Conservation (phyloP, 2,113 vertebrate genomes). For the Penelope pileata region DNA sequence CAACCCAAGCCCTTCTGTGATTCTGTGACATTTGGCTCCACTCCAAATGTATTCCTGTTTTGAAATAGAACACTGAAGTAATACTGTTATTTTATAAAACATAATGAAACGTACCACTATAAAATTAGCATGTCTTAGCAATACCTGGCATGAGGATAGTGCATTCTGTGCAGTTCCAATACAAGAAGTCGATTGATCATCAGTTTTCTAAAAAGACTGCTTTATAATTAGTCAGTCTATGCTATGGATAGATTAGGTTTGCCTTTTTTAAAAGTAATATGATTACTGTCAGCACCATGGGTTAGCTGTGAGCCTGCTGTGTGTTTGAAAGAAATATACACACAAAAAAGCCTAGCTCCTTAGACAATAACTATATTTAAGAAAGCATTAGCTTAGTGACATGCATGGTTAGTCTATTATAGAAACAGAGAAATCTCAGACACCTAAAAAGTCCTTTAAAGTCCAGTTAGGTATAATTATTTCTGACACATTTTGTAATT, state of each 20-base stretch:
- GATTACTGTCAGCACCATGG: background rate
- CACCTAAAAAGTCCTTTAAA: conserved; percentile 27
- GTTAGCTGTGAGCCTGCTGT: background rate
- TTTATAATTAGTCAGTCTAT: background rate
- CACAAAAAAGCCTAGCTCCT: background rate
- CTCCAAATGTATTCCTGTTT: background rate
- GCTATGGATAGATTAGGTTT: background rate
- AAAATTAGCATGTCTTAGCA: background rate
- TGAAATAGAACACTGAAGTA: background rate
- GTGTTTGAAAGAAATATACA: background rate
- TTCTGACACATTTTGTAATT: conserved; percentile 41
- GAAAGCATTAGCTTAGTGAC: background rate
- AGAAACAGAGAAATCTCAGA: background rate
- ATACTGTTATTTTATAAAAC: background rate
- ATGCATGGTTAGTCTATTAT: background rate
- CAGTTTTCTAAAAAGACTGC: background rate
- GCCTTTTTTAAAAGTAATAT: background rate
- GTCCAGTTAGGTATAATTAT: conserved; percentile 4
- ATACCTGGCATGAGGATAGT: background rate
- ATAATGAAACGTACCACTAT: background rate
- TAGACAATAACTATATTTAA: background rate
- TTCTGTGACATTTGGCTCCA: background rate
- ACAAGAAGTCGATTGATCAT: background rate
- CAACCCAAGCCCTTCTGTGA: background rate
- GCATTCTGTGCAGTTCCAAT: background rate